Conservation (phyloP, 1,140 invertebrate genomes). For the Pararge aegeria region DNA sequence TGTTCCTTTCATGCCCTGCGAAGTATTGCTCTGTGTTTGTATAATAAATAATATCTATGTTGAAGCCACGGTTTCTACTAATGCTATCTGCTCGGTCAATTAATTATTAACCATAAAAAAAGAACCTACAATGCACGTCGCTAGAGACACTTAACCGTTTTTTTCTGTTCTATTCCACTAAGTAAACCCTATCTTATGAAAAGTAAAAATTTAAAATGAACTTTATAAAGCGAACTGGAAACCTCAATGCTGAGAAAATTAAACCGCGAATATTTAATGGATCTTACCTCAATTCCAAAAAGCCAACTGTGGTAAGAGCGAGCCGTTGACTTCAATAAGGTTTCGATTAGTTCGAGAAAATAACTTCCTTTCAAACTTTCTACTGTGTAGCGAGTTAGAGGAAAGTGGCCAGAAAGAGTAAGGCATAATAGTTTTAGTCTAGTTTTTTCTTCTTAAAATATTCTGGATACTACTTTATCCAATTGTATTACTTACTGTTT, state of each 20-base stretch:
- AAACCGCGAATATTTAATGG: conserved; percentile 70
- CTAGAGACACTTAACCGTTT: too few relatives aligned
- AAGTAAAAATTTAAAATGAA: conserved; percentile 31
- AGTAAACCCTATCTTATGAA: neutral
- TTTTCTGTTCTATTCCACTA: too few relatives aligned
- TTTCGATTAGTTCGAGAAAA: conserved; percentile 57
- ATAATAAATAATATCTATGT: too few relatives aligned
- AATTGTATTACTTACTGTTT: too few relatives aligned
- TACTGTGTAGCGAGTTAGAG: neutral
- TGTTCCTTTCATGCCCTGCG: too few relatives aligned
- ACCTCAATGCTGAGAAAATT: conserved; percentile 65
- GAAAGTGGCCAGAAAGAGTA: neutral
- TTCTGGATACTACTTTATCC: too few relatives aligned
- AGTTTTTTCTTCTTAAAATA: too few relatives aligned
- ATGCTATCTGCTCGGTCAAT: too few relatives aligned
- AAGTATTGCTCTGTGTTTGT: too few relatives aligned
- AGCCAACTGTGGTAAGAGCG: conserved; percentile 58
- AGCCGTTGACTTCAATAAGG: conserved; percentile 64
- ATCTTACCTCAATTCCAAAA: conserved; percentile 69
- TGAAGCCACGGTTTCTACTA: too few relatives aligned
- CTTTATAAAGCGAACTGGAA: conserved; percentile 51
- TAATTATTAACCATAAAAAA: too few relatives aligned
- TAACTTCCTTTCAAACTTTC: conserved; percentile 32
- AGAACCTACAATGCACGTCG: too few relatives aligned
- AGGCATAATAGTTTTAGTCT: neutral